Evolutionary conservation across 2,888 invertebrate species (phyloP).

Genomic region (Cryptophagus acutangulus): DNA sequence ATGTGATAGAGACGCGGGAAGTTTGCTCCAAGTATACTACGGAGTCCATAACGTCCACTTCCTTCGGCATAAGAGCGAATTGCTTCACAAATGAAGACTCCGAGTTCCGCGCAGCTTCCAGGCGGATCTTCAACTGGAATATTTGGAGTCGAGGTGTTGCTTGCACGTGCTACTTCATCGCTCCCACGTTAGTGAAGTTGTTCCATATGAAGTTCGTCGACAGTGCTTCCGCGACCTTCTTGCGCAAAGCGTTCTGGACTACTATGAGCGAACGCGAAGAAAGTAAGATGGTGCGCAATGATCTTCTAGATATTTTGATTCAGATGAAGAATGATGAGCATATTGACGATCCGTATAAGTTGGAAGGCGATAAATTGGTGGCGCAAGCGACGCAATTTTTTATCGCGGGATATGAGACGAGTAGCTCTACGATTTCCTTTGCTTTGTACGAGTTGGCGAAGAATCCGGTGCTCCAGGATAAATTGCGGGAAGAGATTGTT

Average conservation of each 20-base stretch:
- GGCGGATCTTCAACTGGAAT: constrained; percentile 18
- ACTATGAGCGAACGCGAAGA: constrained; percentile 19
- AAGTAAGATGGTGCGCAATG: constrained; percentile 18
- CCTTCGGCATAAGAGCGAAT: constrained; percentile 25
- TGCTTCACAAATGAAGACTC: constrained; percentile 24
- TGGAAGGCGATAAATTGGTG: constrained; percentile 34
- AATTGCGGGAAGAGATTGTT: constrained; percentile 44
- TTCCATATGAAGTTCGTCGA: constrained; percentile 23
- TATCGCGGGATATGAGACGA: constrained; percentile 51
- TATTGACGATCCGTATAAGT: constrained; percentile 5
- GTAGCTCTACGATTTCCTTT: constrained; percentile 45
- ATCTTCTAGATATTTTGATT: constrained; percentile 44
- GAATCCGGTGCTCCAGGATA: constrained; percentile 46
- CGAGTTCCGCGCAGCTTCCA: constrained; percentile 19
- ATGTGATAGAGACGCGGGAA: constrained; percentile 19
- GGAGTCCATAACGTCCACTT: constrained; percentile 21
- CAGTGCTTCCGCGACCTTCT: constrained; percentile 14
- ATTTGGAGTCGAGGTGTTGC: constrained; percentile 15
- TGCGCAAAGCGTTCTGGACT: constrained; percentile 18
- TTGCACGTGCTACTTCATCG: constrained; percentile 20
- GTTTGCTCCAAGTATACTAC: constrained; percentile 22
- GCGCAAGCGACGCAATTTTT: constrained; percentile 49
- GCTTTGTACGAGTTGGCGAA: constrained; percentile 45
- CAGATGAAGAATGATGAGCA: constrained; percentile 43
- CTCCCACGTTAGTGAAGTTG: constrained; percentile 20